Evolutionary conservation across 2,888 invertebrate genomes (phyloP).

Genomic region (Phaonia tiefii): DNA sequence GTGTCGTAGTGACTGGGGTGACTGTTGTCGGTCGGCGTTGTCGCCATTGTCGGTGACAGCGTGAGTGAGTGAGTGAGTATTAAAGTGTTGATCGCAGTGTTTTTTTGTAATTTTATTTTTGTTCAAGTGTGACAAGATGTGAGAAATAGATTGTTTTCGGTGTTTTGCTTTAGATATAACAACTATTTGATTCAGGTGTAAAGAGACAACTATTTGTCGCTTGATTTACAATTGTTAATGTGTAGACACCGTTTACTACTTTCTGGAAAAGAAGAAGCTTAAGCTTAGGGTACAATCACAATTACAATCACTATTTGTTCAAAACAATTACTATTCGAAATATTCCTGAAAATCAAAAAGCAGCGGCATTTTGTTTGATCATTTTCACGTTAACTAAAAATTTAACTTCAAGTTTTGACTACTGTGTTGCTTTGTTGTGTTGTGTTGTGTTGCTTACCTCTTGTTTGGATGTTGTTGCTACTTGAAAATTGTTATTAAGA

Average conservation of each 20-base stretch:
- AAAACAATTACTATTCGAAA: slow-evolving; percentile 65
- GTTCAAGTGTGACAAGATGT: slow-evolving; percentile 54
- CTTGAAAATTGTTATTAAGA: slow-evolving; percentile 58
- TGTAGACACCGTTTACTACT: background rate
- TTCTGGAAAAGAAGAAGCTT: background rate
- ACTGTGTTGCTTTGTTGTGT: slow-evolving; percentile 43
- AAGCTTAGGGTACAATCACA: slow-evolving; percentile 22
- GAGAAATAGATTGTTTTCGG: slow-evolving; percentile 64
- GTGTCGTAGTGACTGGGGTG: background rate
- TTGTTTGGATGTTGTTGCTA: slow-evolving; percentile 3
- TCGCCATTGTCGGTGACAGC: background rate
- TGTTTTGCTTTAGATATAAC: slow-evolving; percentile 43
- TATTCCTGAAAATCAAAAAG: slow-evolving; percentile 45
- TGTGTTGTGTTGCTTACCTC: too few species aligned
- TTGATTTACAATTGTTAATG: slow-evolving; percentile 43
- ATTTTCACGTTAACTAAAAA: slow-evolving; percentile 13
- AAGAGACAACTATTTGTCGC: slow-evolving; percentile 67
- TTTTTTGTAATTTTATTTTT: background rate
- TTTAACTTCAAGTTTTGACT: slow-evolving; percentile 34
- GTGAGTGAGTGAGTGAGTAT: slow-evolving; percentile 5
- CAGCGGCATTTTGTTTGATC: slow-evolving; percentile 47
- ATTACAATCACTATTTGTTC: slow-evolving; percentile 64
- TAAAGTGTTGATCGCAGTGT: slow-evolving; percentile 20
- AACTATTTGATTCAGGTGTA: slow-evolving; percentile 67
- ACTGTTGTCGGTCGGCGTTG: background rate